A percentile compares a stretch with the other conserved stretches of the same genome.
Conservation (phyloP, 2,113 vertebrate species). For the Vimba vimba region DNA sequence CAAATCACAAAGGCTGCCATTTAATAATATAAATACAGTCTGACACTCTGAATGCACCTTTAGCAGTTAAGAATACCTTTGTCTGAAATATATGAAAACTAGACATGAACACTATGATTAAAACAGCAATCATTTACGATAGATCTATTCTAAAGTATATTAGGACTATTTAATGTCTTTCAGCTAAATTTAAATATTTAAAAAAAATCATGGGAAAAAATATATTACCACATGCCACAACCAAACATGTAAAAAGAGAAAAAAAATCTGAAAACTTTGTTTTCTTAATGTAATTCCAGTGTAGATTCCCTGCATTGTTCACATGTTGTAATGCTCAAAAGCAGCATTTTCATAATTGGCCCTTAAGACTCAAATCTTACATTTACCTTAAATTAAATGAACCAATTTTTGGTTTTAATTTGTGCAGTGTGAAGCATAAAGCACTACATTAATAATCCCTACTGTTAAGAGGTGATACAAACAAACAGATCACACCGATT, state of each 20-base stretch:
- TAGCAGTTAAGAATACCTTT: neutral
- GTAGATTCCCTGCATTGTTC: neutral
- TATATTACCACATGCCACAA: neutral
- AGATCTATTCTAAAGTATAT: neutral
- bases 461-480: neutral
- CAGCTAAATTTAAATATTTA: neutral
- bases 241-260: neutral
- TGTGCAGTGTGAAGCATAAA: neutral
- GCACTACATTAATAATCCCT: neutral
- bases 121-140: neutral
- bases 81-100: neutral
- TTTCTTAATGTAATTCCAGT: too few species aligned
- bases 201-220: too few species aligned
- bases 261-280: neutral
- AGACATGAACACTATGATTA: neutral
- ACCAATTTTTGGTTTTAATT: neutral
- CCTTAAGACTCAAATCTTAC: too few species aligned
- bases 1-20: too few species aligned
- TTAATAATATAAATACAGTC: neutral
- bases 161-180: neutral
- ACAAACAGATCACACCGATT: neutral
- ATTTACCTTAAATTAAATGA: too few species aligned
- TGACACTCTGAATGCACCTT: neutral
- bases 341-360: too few species aligned
- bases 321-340: too few species aligned